Base-by-base conservation (phyloP, 2,113 vertebrate species). In the Pholis gunnellus region DNA sequence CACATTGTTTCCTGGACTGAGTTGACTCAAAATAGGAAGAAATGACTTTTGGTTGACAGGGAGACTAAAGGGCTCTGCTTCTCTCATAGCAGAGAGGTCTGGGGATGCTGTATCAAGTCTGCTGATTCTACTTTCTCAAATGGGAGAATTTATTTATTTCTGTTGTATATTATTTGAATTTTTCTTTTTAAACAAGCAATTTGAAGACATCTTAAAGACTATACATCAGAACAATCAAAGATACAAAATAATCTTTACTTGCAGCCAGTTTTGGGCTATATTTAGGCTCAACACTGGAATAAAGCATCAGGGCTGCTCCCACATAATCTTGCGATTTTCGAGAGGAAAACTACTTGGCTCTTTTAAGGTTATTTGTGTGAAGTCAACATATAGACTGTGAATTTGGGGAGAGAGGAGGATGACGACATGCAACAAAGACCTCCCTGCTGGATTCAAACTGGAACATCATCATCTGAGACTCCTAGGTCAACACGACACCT, bases 1-100 rank as follows among this genome's bases (percentile, higher is more conserved):
- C 72, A 77, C 61, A 40, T 56, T 81, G 81, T 74, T 86, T 83
- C 63, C 81, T 59, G 72, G 66, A 73, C 78, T 56, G 48, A 83
- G 42, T 6, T 54, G 50, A 81, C 68, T 74, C 8, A 42, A 67
- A 68, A 74, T n/a, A n/a, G 56, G 22, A 6, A 57, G 36, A 85
- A 68, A 59, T 75, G 54, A 50, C 61, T 78, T 72, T 66, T 48
- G 50, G 50, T 9, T 27, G 20, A 46, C 11, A 48, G 54, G 20
- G 13, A 36, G 8, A 22, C 31, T 20, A 18, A 34, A 34, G 56
- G 1, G 31, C 17, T 60, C 71, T 83, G 18, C 22, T 34, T 25
- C 64, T 71, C 42, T 75, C 22, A 31, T 25, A 31, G 6, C 40
- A 52, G 54, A 40, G 40, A 18, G 14, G 18, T 52, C 1, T 63